Base-by-base conservation (phyloP, 2,888 invertebrate genomes). In the Tetragnatha montana region DNA sequence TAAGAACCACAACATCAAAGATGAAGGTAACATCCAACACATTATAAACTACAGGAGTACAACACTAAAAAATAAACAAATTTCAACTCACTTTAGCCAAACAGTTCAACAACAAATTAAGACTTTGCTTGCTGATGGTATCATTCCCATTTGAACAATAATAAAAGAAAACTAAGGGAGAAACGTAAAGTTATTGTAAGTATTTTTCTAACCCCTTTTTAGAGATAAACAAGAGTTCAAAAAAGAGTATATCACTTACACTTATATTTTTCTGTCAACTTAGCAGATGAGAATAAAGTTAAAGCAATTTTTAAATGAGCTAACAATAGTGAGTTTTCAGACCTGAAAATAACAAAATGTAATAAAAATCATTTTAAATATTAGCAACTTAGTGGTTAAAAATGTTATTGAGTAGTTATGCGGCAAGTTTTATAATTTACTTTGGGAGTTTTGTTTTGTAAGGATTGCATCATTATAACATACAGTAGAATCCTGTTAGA, bases 221-320 rank as follows among this genome's bases (percentile, higher is more conserved):
- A 35, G 1, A 35, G 35, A 35, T 35, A 4, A 35, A 35, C 4
- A 35, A 35, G 35, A 35, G 35, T 35, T 35, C 2, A 35, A 35
- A 35, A 35, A 4, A 35, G 35, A 35, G 4, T 35, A 2, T 4
- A 35, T 35, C 69, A 92, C 93, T 92, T 92, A 93, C 93, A 96
- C 90, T 95, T 94, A 92, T 95, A 95, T 92, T 95, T 95, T 90
- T 96, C 96, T 79, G 94, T 93, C 14, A 96, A 94, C 22, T 95
- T 94, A 74, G 92, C 92, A 68, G 95, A 95, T 91, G 96, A 96
- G 87, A 97, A 94, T 8, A 96, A 93, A 78, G 95, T 95, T 81
- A 97, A 93, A 0, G 95, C 94, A 0, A 96, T 94, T 94, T 96
- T 96, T 0, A 96, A 95, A 88, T 96, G 95, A 85, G 96, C 93